phyloP scores from a whole-genome alignment of 2,888 invertebrate species.

The Eilema caniola region DNA sequence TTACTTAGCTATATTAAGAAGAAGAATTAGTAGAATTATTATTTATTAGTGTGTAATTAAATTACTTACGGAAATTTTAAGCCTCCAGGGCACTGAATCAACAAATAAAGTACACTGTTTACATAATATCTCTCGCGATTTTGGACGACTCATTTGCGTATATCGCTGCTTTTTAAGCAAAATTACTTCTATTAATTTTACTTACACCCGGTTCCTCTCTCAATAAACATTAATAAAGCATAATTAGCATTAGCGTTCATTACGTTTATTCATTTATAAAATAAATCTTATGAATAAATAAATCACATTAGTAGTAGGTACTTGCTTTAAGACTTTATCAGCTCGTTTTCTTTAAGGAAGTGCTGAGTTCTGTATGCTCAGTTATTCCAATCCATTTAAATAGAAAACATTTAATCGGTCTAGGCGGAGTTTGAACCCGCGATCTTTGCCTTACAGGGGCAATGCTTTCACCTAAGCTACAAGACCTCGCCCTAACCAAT shows the following conservation, averaged over 20 bases:
- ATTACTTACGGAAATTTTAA: background rate
- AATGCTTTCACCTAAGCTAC: too few species aligned
- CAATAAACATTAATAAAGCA: constrained; percentile 10
- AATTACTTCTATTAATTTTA: constrained; percentile 12
- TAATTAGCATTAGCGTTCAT: constrained; percentile 18
- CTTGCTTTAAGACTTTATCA: background rate
- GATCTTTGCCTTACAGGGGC: too few species aligned
- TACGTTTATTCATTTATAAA: constrained; percentile 14
- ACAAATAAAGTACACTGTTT: constrained; percentile 4
- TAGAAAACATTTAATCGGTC: too few species aligned
- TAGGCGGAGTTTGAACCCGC: too few species aligned
- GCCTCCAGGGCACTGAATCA: background rate
- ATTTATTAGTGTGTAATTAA: too few species aligned
- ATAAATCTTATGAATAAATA: constrained; percentile 1
- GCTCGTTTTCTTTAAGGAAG: background rate
- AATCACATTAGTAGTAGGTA: background rate
- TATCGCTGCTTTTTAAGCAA: constrained; percentile 11
- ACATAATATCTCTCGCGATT: constrained; percentile 8
- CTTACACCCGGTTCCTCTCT: constrained; percentile 13
- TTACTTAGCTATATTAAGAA: too few species aligned
- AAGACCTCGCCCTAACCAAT: too few species aligned
- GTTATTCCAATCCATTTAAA: too few species aligned
- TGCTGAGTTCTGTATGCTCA: too few species aligned
- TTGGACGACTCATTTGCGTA: constrained; percentile 1
- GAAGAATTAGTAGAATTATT: too few species aligned